These are phyloP conservation scores for Herpailurus yagouaroundi DNA, from an alignment of 2,113 vertebrate species.

Conservation along the genomic window DNA sequence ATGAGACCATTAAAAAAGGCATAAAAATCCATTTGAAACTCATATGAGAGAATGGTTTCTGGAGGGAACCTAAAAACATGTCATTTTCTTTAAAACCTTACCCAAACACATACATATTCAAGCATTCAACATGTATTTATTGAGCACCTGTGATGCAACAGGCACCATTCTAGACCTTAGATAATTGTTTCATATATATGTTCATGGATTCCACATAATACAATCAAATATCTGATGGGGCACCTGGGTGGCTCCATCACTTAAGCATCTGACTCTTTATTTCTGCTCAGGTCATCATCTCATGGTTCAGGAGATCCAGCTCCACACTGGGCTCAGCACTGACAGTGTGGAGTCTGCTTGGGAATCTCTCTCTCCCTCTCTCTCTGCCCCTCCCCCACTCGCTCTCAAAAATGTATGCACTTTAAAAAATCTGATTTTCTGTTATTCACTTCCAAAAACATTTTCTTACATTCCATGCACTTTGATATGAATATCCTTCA, in stretches of 20 bases:
- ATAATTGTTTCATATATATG: background rate
- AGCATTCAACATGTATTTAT: background rate
- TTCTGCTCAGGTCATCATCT: too few species aligned
- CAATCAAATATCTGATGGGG: background rate
- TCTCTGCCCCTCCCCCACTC: too few species aligned
- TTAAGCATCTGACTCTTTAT: too few species aligned
- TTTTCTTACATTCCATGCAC: background rate
- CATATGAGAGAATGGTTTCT: background rate
- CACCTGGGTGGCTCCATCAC: too few species aligned
- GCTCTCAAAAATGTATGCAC: too few species aligned
- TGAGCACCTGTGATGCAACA: background rate
- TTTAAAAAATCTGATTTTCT: background rate
- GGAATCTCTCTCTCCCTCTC: too few species aligned
- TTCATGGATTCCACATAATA: background rate
- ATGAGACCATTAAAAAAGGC: background rate
- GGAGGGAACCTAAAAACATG: background rate
- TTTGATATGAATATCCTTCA: background rate
- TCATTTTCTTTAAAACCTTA: background rate
- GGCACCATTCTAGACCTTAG: background rate
- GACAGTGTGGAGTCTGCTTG: too few species aligned
- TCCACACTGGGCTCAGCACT: too few species aligned
- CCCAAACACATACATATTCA: background rate
- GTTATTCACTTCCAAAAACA: background rate
- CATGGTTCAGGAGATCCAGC: too few species aligned
- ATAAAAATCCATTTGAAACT: constrained; percentile 28